Evolutionary conservation across 1,140 invertebrate species (phyloP), one percentile per base, ranked within the genome.

Genomic region (Zaprionus nigranus): DNA sequence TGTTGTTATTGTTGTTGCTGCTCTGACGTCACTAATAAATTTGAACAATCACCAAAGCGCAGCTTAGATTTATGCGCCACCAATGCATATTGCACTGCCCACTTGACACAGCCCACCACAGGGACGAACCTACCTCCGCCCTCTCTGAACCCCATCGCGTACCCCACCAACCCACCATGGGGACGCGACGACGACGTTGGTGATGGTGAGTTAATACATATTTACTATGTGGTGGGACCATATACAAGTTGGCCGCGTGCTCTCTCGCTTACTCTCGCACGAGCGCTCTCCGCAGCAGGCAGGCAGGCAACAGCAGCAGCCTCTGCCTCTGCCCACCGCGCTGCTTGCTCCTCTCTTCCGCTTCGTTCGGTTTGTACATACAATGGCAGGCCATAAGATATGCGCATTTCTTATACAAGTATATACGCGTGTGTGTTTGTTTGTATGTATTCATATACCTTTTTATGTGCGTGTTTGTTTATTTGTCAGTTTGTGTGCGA

Each of bases 361-460:
- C 64, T 53, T 17, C 64, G 53, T 73, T 75, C 60, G 43, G 49
- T 75, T 69, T 66, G 84, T 90, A 88, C 58, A 69, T 75, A 78
- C 81, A 83, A 80, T 83, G 68, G 83, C 78, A 78, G 71, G 81
- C 87, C 87, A 88, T 88, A 90, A 88, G 84, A 88, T 88, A 88
- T 88, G 84, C 84, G 84, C 85, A 90, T 88, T 88, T 90, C 81
- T 88, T 88, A 88, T 88, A 87, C 76, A 12, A 63, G 38, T 66
- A 64, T 61, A 63, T 67, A 61, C 9, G 20, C 24, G 38, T 15
- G 12, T 54, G 38, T 49, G 17, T 59, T 15, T 54, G 22, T 61
- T 24, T 36, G 43, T 59, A 51, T 61, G 51, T 73, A 38, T 58
- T n/a, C 63, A 59, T 59, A 40, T 58, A 68, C 51, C n/a, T 65